Base-by-base conservation (phyloP, 1,140 invertebrate genomes). In the Megathymus violae region DNA sequence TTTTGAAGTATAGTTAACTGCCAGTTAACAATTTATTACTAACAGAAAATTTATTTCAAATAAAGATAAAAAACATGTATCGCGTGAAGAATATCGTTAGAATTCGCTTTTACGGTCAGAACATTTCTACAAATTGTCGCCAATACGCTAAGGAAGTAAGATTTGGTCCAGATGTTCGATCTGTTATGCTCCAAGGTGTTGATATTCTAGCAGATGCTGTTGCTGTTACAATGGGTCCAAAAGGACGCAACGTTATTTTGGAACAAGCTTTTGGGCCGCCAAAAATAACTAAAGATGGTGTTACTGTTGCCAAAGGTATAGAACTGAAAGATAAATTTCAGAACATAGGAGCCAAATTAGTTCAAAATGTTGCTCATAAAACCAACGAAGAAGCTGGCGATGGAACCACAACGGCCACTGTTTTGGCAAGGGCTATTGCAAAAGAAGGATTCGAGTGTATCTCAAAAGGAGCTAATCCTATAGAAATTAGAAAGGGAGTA, bases 331-430 rank as follows among this genome's bases (percentile, higher is more conserved):
- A 99, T 85, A 99, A 99, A 92, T 99, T 98, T 91, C 98, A 99
- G 92, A 99, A 99, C 89, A 98, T 99, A 90, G 99, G 99, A 54
- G 99, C 99, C n/a, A 99, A 98, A 85, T 92, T 99, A 10, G 99
- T 99, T 1, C 99, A 99, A 92, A 99, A 99, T 92, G 99, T 99
- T 31, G 99, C 99, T 6, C 99, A 99, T 89, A 99, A 99, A 80
- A 99, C 99, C 10, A 99, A 99, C 86, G 99, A 99, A 92, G 98
- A 99, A 91, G 99, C 99, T 72, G 99, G 99, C 15, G 99, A 99
- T 92, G 99, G 99, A 38, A 99, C 99, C 0, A 99, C 99, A 0
- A 98, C 98, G 1, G 99, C 99, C 1, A 99, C 99, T 2, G 97
- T 99, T 58, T 93, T 99, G 51, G 99, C 99, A 0, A 93, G 98